Conservation (phyloP, 2,113 vertebrate species). For the Hippolais icterina region DNA sequence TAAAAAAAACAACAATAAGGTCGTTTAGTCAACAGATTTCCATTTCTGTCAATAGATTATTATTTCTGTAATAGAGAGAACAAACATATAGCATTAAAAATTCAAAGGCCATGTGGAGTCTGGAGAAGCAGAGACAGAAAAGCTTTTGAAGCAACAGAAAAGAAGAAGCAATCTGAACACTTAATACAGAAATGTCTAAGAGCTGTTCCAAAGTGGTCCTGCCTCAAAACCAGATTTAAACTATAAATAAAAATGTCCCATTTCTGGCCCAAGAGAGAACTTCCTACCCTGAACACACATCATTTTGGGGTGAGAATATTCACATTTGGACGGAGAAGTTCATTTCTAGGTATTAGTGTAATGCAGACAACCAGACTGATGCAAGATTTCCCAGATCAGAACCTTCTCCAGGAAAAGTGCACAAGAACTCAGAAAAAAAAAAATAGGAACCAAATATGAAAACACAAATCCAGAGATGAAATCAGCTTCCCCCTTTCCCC, state of each 20-base stretch:
- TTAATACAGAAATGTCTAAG: not conserved
- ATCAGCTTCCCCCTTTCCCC: not conserved
- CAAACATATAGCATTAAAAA: not conserved
- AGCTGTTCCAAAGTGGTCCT: not conserved
- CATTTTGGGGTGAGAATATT: not conserved
- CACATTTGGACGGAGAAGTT: not conserved
- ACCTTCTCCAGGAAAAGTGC: constrained; percentile 7
- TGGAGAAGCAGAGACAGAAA: not conserved
- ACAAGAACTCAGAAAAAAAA: not conserved
- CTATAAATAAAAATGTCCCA: not conserved
- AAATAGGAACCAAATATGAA: not conserved
- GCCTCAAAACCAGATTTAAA: not conserved
- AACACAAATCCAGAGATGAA: constrained; percentile 27
- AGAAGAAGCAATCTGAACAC: not conserved
- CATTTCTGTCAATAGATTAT: not conserved
- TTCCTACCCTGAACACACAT: not conserved
- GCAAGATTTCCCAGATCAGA: not conserved
- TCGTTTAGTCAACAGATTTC: not conserved
- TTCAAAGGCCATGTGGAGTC: not conserved
- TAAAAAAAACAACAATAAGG: not conserved
- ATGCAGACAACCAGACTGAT: not conserved
- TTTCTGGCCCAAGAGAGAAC: not conserved
- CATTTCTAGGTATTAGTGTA: constrained; percentile 3
- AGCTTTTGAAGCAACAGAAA: not conserved
- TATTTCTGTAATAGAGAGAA: not conserved